phyloP scores from a whole-genome alignment of 2,797 vertebrate genomes.

The Vultur gryphus region DNA sequence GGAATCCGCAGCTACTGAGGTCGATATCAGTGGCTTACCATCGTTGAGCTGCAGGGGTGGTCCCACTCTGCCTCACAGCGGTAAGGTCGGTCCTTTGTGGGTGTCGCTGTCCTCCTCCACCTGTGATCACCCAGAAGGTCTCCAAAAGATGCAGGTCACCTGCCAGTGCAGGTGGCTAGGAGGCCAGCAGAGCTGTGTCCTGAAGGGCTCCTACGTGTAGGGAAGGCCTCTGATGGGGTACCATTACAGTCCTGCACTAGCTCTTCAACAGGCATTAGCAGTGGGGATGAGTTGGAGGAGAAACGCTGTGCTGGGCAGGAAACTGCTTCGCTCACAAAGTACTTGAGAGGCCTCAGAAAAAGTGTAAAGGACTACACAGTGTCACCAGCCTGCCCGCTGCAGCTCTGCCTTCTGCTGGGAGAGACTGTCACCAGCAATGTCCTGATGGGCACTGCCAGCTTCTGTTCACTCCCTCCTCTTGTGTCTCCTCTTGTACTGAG shows the following conservation, averaged over 20 bases:
- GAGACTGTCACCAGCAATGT: neutral
- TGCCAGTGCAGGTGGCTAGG: neutral
- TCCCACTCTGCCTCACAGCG: neutral
- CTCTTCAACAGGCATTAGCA: neutral
- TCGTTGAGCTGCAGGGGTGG: fast-evolving
- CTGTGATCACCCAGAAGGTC: neutral
- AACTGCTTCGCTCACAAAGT: neutral
- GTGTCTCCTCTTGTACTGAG: fast-evolving
- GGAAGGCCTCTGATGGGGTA: neutral
- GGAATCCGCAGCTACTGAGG: neutral
- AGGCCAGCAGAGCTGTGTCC: neutral
- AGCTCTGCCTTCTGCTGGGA: neutral
- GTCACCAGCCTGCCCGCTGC: neutral
- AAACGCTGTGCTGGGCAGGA: neutral
- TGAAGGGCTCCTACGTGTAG: neutral
- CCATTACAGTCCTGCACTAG: fast-evolving
- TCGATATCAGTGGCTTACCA: fast-evolving
- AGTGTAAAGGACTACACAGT: neutral
- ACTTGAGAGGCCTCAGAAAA: neutral
- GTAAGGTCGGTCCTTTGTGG: neutral
- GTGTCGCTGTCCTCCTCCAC: neutral
- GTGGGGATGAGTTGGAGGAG: neutral
- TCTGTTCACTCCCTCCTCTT: fast-evolving
- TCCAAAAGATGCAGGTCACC: neutral
- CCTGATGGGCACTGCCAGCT: neutral